These are phyloP conservation scores for Eupithecia inturbata DNA, from an alignment of 2,888 invertebrate species.

Conservation along the genomic window DNA sequence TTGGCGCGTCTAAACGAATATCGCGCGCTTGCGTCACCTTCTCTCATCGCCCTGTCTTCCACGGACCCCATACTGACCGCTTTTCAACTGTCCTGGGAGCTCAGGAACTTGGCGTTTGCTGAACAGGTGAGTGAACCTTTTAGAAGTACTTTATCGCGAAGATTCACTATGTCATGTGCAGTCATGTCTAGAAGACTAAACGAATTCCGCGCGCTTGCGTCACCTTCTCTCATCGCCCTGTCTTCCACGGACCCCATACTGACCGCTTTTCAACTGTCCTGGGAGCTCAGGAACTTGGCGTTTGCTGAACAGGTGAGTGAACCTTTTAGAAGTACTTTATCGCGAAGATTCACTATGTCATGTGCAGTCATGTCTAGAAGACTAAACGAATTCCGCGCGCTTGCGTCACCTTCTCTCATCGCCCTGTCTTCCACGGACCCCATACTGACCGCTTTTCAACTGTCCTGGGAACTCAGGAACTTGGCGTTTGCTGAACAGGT, in stretches of 20 bases:
- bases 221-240: conserved; percentile 95
- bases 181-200: conserved; percentile 93
- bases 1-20: conserved; percentile 96
- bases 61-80: conserved; percentile 97
- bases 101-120: conserved; percentile 59
- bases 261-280: conserved; percentile 97
- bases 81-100: conserved; percentile 97
- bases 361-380: conserved; percentile 94
- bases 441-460: conserved; percentile 95
- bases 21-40: conserved; percentile 95
- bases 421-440: conserved; percentile 96
- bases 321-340: not conserved
- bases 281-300: conserved; percentile 87
- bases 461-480: conserved; percentile 93
- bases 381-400: conserved; percentile 95
- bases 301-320: not conserved
- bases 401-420: conserved; percentile 96
- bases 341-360: conserved; percentile 82
- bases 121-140: not conserved
- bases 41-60: conserved; percentile 94
- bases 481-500: conserved; percentile 2
- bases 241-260: conserved; percentile 96
- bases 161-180: conserved; percentile 87
- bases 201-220: conserved; percentile 95
- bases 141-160: not conserved